Evolutionary conservation across 2,888 invertebrate species (phyloP), one percentile per base, ranked within the genome.

Genomic region (Agonum fuliginosum): DNA sequence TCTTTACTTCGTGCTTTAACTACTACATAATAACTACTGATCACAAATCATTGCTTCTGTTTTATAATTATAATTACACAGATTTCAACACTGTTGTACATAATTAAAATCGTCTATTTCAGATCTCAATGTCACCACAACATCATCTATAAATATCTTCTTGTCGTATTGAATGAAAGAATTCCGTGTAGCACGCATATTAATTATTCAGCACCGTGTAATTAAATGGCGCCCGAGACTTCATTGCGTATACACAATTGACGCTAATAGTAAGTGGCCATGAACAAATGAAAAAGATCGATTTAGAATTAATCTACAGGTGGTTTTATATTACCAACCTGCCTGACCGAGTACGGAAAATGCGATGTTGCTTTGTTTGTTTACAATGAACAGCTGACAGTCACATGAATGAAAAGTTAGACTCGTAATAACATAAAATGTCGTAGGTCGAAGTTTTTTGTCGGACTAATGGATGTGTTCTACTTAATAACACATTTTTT

Each of bases 211-310:
- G 4, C 8, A 58, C 14, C 58, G n/a, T 58, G 2, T 46, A 46
- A 22, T 27, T 58, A 58, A 24, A 46, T 12, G 46, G 37, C 20
- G 46, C 46, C 17, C 12, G 14, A 0, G 17, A 17, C 17, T 46
- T 4, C 5, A 12, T 12, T 14, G 19, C 14, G 4, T 2, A n/a
- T n/a, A 46, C 3, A 46, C 46, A 46, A 67, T 30, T 67, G 67
- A 67, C 41, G 67, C 19, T 67, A 67, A 4, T 67, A 37, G 17
- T n/a, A 67, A 34, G 6, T 67, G 67, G 12, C 67, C 67, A 37
- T 37, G 37, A 37, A 67, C 14, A 17, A 27, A 5, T 24, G 37
- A 67, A 67, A 67, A 67, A 12, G 22, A 67, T 67, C 67, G 67
- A 67, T 67, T 14, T 14, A 37, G 6, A 27, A 30, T 3, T 17